A percentile compares a stretch with the other conserved stretches of the same genome.
phyloP scores from a whole-genome alignment of 2,888 invertebrate genomes.

The Oxyscelio sp. region DNA sequence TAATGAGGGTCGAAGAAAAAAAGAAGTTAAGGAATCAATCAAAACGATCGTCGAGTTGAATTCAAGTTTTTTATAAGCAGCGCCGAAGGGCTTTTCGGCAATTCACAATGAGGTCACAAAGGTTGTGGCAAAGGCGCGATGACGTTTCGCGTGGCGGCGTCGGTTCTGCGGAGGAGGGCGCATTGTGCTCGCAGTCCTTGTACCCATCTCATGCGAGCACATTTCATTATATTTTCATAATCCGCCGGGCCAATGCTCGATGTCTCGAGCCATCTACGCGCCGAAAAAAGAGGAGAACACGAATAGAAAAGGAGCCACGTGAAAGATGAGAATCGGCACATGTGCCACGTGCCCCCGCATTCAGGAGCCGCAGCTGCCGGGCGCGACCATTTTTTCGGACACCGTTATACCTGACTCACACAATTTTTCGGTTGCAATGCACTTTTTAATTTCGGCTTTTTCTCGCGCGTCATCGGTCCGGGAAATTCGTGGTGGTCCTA shows the following conservation, averaged over 20 bases:
- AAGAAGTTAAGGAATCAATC: conserved; percentile 64
- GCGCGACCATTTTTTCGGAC: conserved; percentile 71
- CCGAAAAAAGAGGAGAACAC: conserved; percentile 25
- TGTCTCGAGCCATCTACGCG: conserved; percentile 67
- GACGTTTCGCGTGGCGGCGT: conserved; percentile 59
- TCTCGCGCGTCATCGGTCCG: neutral
- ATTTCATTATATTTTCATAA: conserved; percentile 74
- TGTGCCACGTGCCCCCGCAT: conserved; percentile 75
- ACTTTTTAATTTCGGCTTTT: conserved; percentile 50
- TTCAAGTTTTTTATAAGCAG: conserved; percentile 30
- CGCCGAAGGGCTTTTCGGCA: conserved; percentile 56
- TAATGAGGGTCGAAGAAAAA: conserved; percentile 14
- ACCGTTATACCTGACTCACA: conserved; percentile 72
- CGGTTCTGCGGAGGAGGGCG: conserved; percentile 44
- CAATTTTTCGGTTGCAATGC: conserved; percentile 54
- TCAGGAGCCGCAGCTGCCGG: conserved; percentile 76
- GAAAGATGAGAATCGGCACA: conserved; percentile 77
- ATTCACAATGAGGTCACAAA: conserved; percentile 62
- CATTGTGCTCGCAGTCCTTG: conserved; percentile 59
- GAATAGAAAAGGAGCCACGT: conserved; percentile 68
- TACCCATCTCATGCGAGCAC: conserved; percentile 54
- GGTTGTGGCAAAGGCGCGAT: conserved; percentile 65
- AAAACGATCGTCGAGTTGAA: conserved; percentile 57
- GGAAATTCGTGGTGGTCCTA: neutral
- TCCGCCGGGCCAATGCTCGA: conserved; percentile 72